Evolutionary conservation across 2,113 vertebrate genomes (phyloP).

Genomic region (Morphnarchus princeps): DNA sequence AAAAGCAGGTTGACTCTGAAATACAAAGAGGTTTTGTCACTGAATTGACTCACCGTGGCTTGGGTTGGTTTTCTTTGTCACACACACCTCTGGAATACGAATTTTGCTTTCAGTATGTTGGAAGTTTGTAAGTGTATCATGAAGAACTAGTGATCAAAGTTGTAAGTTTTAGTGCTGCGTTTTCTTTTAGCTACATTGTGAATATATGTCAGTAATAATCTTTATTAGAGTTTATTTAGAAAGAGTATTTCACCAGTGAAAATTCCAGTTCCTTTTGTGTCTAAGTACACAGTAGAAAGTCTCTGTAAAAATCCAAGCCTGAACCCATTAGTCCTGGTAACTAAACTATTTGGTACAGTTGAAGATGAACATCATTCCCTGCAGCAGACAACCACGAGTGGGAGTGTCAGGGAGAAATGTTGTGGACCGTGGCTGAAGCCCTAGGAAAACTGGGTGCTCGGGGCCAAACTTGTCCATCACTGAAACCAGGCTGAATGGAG

Average conservation of each 20-base stretch:
- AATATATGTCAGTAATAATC: neutral
- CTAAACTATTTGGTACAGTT: neutral
- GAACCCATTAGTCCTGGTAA: neutral
- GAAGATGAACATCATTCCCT: neutral
- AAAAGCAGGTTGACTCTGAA: neutral
- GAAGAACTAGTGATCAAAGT: neutral
- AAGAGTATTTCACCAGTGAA: neutral
- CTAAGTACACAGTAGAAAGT: neutral
- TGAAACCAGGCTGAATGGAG: neutral
- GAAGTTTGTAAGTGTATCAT: neutral
- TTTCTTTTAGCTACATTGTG: neutral
- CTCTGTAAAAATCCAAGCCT: neutral
- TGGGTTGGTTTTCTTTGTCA: neutral
- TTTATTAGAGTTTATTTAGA: neutral
- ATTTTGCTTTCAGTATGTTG: neutral
- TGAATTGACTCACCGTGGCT: neutral
- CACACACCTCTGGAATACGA: neutral
- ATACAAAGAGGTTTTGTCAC: neutral
- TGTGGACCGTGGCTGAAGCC: neutral
- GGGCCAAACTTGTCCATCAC: neutral
- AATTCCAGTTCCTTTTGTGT: neutral
- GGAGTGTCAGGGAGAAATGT: neutral
- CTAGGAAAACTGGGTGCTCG: neutral
- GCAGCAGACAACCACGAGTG: neutral
- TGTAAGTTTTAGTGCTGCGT: neutral